These are phyloP conservation scores for Uria aalge DNA, from an alignment of 2,113 vertebrate genomes.

Conservation along the genomic window DNA sequence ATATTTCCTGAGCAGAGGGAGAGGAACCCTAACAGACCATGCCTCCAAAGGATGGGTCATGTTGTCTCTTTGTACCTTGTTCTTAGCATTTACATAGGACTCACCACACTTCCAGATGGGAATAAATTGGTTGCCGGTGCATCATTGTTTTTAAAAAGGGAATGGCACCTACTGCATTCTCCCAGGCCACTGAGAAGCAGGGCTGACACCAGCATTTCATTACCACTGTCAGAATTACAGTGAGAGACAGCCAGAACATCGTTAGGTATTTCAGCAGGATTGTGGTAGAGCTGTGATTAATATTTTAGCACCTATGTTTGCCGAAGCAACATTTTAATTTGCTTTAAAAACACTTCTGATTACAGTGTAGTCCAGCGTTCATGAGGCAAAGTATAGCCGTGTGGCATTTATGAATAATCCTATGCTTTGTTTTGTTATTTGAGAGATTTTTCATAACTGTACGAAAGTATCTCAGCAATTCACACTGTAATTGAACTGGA, in stretches of 20 bases:
- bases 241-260: constrained; percentile 43
- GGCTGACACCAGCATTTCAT: constrained; percentile 19
- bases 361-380: neutral
- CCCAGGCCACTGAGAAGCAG: neutral
- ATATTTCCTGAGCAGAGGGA: neutral
- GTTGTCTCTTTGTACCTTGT: neutral
- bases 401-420: neutral
- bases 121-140: neutral
- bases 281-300: constrained; percentile 38
- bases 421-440: neutral
- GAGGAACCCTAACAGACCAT: neutral
- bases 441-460: neutral
- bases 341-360: constrained; percentile 11
- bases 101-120: neutral
- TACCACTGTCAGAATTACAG: neutral
- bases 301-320: constrained; percentile 29
- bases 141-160: neutral
- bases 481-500: neutral
- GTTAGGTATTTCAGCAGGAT: neutral
- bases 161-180: neutral
- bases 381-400: neutral
- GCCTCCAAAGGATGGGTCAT: neutral
- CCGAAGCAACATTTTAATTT: constrained; percentile 44
- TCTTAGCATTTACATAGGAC: neutral
- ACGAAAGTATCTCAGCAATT: neutral